Evolutionary conservation across 2,888 invertebrate species (phyloP).

Genomic region (Hydraecia micacea): DNA sequence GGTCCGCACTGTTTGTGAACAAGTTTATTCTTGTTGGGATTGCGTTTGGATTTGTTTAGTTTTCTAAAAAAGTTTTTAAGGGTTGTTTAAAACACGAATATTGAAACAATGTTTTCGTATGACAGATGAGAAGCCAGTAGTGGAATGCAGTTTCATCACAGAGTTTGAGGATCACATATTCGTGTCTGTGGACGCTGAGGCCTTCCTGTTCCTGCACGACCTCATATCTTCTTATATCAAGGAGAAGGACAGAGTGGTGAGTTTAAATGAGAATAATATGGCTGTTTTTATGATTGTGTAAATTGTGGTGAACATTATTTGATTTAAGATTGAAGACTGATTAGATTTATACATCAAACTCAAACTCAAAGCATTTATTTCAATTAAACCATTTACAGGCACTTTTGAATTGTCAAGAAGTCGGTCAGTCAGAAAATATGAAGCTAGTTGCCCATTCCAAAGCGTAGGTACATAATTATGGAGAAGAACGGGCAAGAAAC

Average conservation of each 20-base stretch:
- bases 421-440: too few relatives aligned
- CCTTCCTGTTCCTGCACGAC: constrained; percentile 99
- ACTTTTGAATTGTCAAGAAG: too few relatives aligned
- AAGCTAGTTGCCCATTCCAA: too few relatives aligned
- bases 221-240: constrained; percentile 98
- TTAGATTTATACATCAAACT: background rate
- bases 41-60: background rate
- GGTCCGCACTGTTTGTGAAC: too few relatives aligned
- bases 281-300: background rate
- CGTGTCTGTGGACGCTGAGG: constrained; percentile 99
- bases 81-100: background rate
- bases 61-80: too few relatives aligned
- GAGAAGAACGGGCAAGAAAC: too few relatives aligned
- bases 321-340: background rate
- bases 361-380: too few relatives aligned
- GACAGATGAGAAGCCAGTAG: constrained; percentile 95
- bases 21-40: too few relatives aligned
- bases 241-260: constrained; percentile 96
- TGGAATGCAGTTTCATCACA: constrained; percentile 99
- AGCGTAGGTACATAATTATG: too few relatives aligned
- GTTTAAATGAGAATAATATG: constrained; percentile 42
- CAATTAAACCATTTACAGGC: too few relatives aligned
- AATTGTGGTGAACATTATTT: background rate
- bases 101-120: constrained; percentile 83
- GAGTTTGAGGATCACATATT: constrained; percentile 99